Conservation (phyloP, 2,888 invertebrate species). For the Drosophila antonietae region DNA sequence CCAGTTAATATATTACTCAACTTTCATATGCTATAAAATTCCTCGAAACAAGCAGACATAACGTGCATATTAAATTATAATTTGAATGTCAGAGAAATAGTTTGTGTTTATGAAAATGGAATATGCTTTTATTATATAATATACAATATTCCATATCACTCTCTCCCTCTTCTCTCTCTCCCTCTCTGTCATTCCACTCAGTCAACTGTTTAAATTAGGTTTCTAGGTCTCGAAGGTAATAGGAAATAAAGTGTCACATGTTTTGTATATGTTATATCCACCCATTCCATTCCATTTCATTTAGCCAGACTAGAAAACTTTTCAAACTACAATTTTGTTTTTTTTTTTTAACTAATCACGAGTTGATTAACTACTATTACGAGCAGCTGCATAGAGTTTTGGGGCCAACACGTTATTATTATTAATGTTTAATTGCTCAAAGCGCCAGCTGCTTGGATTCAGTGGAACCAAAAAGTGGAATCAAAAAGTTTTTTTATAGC, state of each 20-base stretch:
- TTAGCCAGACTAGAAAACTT: not conserved
- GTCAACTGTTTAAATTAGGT: not conserved
- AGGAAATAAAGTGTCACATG: constrained; percentile 1
- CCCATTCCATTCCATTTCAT: not conserved
- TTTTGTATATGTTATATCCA: not conserved
- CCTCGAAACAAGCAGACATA: not conserved
- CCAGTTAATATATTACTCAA: not conserved
- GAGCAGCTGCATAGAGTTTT: not conserved
- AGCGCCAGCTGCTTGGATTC: not conserved
- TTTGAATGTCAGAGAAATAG: not conserved
- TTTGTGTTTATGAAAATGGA: constrained; percentile 5
- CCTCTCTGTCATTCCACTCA: not conserved
- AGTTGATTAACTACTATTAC: constrained; percentile 3
- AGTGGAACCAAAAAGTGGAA: not conserved
- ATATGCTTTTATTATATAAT: constrained; percentile 2
- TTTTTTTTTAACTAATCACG: not conserved
- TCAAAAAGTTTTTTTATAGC: constrained; percentile 1
- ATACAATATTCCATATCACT: not conserved
- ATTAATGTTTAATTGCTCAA: constrained; percentile 7
- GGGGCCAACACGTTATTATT: not conserved
- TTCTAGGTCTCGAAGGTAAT: not conserved
- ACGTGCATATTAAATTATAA: not conserved
- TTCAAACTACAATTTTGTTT: not conserved
- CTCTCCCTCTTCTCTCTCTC: not conserved
- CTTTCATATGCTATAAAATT: not conserved